Conservation (phyloP, 2,113 vertebrate species). For the Motacilla alba region DNA sequence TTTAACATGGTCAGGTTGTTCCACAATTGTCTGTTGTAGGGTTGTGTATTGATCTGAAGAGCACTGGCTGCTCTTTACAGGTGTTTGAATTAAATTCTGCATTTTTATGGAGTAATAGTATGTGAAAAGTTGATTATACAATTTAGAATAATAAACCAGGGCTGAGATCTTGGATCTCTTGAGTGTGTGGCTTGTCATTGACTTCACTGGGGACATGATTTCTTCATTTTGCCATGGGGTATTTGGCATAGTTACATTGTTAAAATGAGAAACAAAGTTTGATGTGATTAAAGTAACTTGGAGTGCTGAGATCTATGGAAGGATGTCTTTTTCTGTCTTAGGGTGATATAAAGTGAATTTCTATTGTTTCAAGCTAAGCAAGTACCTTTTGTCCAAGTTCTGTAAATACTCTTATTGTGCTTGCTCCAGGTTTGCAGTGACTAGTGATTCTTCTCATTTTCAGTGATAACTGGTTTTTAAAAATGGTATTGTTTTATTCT, state of each 20-base stretch:
- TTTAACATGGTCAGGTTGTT: not conserved
- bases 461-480: not conserved
- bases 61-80: not conserved
- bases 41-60: not conserved
- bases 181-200: not conserved
- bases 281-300: not conserved
- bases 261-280: not conserved
- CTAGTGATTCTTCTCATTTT: not conserved
- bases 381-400: not conserved
- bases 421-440: not conserved
- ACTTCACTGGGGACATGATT: not conserved
- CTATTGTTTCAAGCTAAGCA: not conserved
- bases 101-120: not conserved
- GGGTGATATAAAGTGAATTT: not conserved
- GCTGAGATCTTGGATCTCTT: not conserved
- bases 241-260: not conserved
- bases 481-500: not conserved
- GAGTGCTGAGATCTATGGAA: not conserved
- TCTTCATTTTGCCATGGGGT: not conserved
- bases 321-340: not conserved
- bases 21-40: not conserved
- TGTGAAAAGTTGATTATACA: not conserved
- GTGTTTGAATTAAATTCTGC: not conserved
- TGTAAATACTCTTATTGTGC: not conserved
- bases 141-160: not conserved